Evolutionary conservation across 2,888 invertebrate genomes (phyloP), one percentile per base, ranked within the genome.

Genomic region (Erynnis tages): DNA sequence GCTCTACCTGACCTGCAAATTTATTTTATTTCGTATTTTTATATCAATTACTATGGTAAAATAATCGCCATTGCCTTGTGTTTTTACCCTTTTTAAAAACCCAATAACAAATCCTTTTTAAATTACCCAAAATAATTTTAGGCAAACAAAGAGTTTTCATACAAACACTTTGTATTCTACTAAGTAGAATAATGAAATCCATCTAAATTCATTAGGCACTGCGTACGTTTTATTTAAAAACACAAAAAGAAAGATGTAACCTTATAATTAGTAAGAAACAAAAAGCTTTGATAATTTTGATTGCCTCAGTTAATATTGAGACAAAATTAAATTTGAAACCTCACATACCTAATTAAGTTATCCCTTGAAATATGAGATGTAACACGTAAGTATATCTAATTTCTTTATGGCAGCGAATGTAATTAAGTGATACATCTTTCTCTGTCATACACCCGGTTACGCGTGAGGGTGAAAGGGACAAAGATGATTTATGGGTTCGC

Each of bases 331-430:
- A 32, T 32, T 41, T 40, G 2, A 49, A 30, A 49, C 23, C 23
- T 11, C 16, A 25, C 21, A 48, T n/a, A 32, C 23, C 30, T 41
- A 49, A 49, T 41, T 49, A 48, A 48, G 23, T 40, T 41, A 17
- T 5, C 61, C 60, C 57, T 63, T 65, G 62, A 62, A 62, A 60
- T 56, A 55, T 48, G 60, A 61, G 66, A 63, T 63, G 57, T 58
- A 61, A 59, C 41, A 56, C 46, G 40, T 40, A 59, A 53, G 55
- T 46, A 57, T 65, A 62, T 66, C 61, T 49, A 32, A 59, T 48
- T 40, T 48, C 48, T 30, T 61, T 55, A 54, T 54, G 54, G 40
- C 59, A 41, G 17, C 25, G 14, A 38, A 47, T 19, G 7, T 17
- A 19, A 23, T 29, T 40, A 32, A 48, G 21, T 32, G 40, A 37